Conservation (phyloP, 2,113 vertebrate species). For the Mastomys natalensis region DNA sequence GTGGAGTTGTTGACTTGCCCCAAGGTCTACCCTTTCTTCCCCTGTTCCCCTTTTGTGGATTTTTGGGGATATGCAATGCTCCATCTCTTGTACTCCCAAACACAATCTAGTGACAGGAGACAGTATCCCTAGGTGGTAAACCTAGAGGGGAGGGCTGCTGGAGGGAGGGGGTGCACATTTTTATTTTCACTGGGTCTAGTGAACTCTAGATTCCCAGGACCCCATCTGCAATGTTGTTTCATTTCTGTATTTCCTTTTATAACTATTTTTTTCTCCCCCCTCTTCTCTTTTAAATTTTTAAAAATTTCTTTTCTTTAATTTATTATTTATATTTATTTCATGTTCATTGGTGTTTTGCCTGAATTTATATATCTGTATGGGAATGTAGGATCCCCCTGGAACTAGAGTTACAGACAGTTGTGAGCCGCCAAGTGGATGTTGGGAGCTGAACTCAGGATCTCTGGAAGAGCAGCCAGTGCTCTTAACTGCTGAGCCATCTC, state of each 20-base stretch:
- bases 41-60: neutral
- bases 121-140: neutral
- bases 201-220: neutral
- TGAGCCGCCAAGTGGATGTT: neutral
- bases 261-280: neutral
- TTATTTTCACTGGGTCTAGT: conserved; percentile 59
- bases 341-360: neutral
- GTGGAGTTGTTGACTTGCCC: accelerated
- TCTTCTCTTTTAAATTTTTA: neutral
- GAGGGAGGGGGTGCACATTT: neutral
- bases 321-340: neutral
- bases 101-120: neutral
- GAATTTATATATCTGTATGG: too few relatives aligned
- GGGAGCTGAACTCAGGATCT: neutral
- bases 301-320: neutral
- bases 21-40: accelerated
- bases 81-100: accelerated
- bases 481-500: neutral
- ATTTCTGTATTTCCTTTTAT: neutral
- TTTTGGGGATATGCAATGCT: too few relatives aligned
- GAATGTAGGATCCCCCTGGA: neutral
- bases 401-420: neutral
- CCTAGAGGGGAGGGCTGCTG: conserved; percentile 64
- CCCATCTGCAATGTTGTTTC: neutral
- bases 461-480: neutral